Conservation (phyloP, 2,797 vertebrate species). For the Acanthopagrus latus region DNA sequence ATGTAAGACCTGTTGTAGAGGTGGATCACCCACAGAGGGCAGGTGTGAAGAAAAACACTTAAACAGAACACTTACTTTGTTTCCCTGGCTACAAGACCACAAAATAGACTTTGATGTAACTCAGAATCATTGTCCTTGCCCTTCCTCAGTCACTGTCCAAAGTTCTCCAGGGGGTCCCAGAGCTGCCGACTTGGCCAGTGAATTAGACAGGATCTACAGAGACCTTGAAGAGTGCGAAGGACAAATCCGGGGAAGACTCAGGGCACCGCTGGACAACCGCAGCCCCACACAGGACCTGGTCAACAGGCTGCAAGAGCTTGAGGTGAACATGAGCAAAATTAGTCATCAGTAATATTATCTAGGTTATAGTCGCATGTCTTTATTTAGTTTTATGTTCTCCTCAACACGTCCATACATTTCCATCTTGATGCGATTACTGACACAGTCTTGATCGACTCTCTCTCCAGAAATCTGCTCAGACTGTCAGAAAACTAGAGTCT, state of each 20-base stretch:
- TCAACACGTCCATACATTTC: neutral
- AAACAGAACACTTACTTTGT: neutral
- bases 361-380: neutral
- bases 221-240: constrained; percentile 85
- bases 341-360: neutral
- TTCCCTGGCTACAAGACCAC: neutral
- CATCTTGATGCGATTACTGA: neutral
- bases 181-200: constrained; percentile 80
- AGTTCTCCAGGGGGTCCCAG: constrained; percentile 81
- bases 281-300: constrained; percentile 87
- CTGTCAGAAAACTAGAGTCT: constrained; percentile 85
- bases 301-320: constrained; percentile 85
- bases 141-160: constrained; percentile 58
- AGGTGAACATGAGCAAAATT: constrained; percentile 80
- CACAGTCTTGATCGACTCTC: neutral
- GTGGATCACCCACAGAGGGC: constrained; percentile 60
- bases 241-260: constrained; percentile 84
- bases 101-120: neutral
- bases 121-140: neutral
- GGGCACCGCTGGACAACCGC: constrained; percentile 85
- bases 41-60: constrained; percentile 62
- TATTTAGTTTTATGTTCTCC: neutral
- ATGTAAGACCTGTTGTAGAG: constrained; percentile 84
- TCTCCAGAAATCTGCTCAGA: constrained; percentile 81
- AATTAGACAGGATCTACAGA: constrained; percentile 83